Evolutionary conservation across 2,113 vertebrate species (phyloP).

Genomic region (Cheilinus undulatus): DNA sequence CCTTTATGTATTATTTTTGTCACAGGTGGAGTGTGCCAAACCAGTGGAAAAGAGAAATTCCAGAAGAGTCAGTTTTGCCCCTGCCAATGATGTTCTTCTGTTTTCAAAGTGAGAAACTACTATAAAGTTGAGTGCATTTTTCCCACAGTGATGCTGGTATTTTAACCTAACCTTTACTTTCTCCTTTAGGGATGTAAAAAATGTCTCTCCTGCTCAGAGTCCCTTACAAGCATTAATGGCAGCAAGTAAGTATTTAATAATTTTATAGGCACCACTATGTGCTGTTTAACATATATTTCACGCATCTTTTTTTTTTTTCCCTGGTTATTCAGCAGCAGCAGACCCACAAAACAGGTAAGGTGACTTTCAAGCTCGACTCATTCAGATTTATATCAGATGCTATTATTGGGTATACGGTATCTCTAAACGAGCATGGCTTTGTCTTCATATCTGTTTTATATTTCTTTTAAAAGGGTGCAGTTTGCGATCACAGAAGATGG

Average conservation of each 20-base stretch:
- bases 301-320: slow-evolving; percentile 23
- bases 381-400: slow-evolving; percentile 7
- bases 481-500: slow-evolving; percentile 41
- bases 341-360: slow-evolving; percentile 63
- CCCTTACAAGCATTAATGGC: slow-evolving; percentile 67
- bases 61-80: slow-evolving; percentile 85
- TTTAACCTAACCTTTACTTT: slow-evolving; percentile 19
- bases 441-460: not conserved
- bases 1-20: not conserved
- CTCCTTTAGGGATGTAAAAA: slow-evolving; percentile 76
- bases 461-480: slow-evolving; percentile 42
- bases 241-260: slow-evolving; percentile 50
- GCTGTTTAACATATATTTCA: not conserved
- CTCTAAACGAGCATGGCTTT: not conserved
- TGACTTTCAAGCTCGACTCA: not conserved
- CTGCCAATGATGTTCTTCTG: slow-evolving; percentile 78
- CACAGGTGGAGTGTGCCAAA: slow-evolving; percentile 75
- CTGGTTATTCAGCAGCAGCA: slow-evolving; percentile 35
- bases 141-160: not conserved
- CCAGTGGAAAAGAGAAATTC: slow-evolving; percentile 79
- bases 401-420: not conserved
- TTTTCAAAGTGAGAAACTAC: slow-evolving; percentile 77
- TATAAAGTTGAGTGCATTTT: not conserved
- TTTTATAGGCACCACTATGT: not conserved
- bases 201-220: slow-evolving; percentile 59